Evolutionary conservation across 2,888 invertebrate species (phyloP).

Genomic region (Cheilosia urbana): DNA sequence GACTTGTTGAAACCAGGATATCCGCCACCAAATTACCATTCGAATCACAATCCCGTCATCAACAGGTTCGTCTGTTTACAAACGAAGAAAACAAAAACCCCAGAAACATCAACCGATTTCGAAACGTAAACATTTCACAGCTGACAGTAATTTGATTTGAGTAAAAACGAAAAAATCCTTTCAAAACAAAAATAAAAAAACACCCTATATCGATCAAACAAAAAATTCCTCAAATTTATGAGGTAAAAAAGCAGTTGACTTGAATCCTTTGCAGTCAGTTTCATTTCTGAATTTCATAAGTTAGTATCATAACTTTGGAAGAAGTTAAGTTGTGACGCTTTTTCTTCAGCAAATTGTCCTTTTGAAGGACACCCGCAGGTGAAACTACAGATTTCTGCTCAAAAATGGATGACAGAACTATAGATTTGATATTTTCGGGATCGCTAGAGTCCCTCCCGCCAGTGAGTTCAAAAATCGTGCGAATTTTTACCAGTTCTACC

Average conservation of each 20-base stretch:
- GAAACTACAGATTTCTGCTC: neutral
- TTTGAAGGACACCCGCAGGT: constrained; percentile 43
- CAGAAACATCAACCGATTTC: neutral
- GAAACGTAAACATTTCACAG: constrained; percentile 55
- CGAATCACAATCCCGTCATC: constrained; percentile 29
- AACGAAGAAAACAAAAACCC: neutral
- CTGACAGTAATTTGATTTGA: constrained; percentile 42
- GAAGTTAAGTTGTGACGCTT: neutral
- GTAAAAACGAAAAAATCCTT: constrained; percentile 11
- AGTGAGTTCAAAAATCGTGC: constrained; percentile 98
- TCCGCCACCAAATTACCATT: constrained; percentile 2
- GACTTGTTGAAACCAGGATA: constrained; percentile 54
- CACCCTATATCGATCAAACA: constrained; percentile 68
- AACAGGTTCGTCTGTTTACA: constrained; percentile 40
- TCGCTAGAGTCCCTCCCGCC: constrained; percentile 94
- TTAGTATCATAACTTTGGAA: constrained; percentile 28
- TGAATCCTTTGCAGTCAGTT: constrained; percentile 49
- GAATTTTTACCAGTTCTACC: constrained; percentile 99
- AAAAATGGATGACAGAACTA: constrained; percentile 94
- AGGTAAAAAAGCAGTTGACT: constrained; percentile 42
- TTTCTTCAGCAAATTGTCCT: constrained; percentile 73
- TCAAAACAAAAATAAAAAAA: constrained; percentile 47
- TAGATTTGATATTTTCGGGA: constrained; percentile 95
- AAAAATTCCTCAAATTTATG: constrained; percentile 60
- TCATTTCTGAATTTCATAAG: constrained; percentile 40